phyloP scores from a whole-genome alignment of 2,888 invertebrate genomes.

The Abrostola tripartita region DNA sequence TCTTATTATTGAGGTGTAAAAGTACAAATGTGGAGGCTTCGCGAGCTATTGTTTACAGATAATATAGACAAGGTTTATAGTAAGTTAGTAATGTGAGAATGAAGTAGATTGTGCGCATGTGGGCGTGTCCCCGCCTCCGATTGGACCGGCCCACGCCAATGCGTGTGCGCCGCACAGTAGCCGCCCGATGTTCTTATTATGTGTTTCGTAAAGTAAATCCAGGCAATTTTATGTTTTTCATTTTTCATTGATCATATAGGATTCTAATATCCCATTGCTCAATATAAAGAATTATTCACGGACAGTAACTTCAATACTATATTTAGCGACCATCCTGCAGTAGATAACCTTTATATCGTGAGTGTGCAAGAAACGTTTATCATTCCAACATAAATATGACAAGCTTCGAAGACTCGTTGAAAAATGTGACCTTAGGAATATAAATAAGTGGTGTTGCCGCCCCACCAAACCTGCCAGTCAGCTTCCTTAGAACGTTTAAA shows the following conservation, averaged over 20 bases:
- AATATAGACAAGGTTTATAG: slow-evolving; percentile 24
- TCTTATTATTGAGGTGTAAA: too few species aligned
- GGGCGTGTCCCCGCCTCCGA: slow-evolving; percentile 81
- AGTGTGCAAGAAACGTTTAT: slow-evolving; percentile 26
- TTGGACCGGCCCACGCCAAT: slow-evolving; percentile 84
- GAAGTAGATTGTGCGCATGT: slow-evolving; percentile 59
- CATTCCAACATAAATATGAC: slow-evolving; percentile 30
- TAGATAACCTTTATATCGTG: background rate
- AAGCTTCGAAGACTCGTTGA: slow-evolving; percentile 52
- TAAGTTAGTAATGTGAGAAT: slow-evolving; percentile 42
- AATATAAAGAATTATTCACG: slow-evolving; percentile 14
- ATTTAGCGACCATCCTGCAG: background rate
- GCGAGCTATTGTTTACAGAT: slow-evolving; percentile 21
- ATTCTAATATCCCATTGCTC: slow-evolving; percentile 22
- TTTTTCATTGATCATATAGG: slow-evolving; percentile 19
- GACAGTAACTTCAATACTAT: slow-evolving; percentile 7
- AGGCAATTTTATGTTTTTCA: slow-evolving; percentile 31
- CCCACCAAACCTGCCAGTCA: slow-evolving; percentile 71
- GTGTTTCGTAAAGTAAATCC: slow-evolving; percentile 54
- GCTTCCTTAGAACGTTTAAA: slow-evolving; percentile 86
- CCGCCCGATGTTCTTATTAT: slow-evolving; percentile 56
- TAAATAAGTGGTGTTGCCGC: slow-evolving; percentile 64
- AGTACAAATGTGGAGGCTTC: too few species aligned
- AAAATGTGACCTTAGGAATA: slow-evolving; percentile 68
- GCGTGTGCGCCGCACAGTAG: slow-evolving; percentile 85